Evolutionary conservation across 1,140 invertebrate genomes (phyloP), one percentile per base, ranked within the genome.

Genomic region (Fopius arisanus): DNA sequence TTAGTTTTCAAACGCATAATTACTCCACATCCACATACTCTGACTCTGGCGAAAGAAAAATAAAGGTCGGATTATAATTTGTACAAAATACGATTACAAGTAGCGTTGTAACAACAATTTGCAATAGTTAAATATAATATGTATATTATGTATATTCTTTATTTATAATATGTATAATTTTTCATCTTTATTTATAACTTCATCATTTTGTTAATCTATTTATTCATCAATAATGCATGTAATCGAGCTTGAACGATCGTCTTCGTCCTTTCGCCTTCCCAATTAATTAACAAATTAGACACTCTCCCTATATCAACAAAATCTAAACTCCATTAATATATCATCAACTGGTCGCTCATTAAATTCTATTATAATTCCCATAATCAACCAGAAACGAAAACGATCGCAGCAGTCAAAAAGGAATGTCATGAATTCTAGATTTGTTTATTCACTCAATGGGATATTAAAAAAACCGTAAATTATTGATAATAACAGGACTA

Each of bases 61-160:
- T 80, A 81, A 84, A 83, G 75, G 69, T 85, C 78, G 80, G 82
- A 83, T 65, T 31, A 65, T 85, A 85, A 77, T 88, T 86, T 88
- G 84, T 87, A 87, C 85, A 88, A 87, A 86, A 87, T 86, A 84
- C 83, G 80, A 88, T 31, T 86, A 81, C 79, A 85, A 86, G 82
- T 87, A 87, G 86, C 84, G 81, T 86, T 86, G 80, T 86, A 87
- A 87, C 83, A 87, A 88, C 82, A 82, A 80, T 85, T 85, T 87
- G 84, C 85, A 82, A 86, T 86, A 86, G 80, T 86, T 83, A 85
- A 84, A 85, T 87, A 86, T 79, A 82, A 75, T 82, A 77, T 81
- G 33, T 80, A 65, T 78, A 72, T 74, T 75, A 70, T 77, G 59
- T 76, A 74, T 78, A 75, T 77, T 43, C 78, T 75, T 73, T 72